Base-by-base conservation (phyloP, 2,113 vertebrate genomes). In the Erinaceus europaeus region DNA sequence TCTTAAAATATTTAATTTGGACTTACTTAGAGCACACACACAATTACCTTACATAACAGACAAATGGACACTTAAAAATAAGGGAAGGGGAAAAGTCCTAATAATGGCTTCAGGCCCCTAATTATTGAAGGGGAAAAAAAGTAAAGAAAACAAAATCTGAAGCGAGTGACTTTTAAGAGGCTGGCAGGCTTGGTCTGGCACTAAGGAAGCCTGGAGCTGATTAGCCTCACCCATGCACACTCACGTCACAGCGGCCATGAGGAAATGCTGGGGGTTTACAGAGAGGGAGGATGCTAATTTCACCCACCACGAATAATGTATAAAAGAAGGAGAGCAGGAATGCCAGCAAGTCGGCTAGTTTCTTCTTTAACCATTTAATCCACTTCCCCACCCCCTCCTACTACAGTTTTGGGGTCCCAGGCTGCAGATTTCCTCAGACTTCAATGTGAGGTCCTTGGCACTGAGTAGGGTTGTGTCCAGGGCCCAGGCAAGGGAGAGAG, bases 51-150 rank as follows among this genome's bases (percentile, higher is more conserved):
- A 79, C 7, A 69, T 69, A 84, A 76, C 3, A 94, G 69, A 67
- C 92, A 91, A 94, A 92, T 90, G 93, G 95, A 91, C 86, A 95
- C 86, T 52, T 50, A 90, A 92, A 86, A 93, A 91, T 73, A 77
- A 88, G 93, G 91, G 88, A 94, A 94, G 87, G 71, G 50, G n/a
- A 3, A 20, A 52, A 71, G 53, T 48, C 84, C 92, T 69, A 71
- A 96, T 89, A 96, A 94, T 92, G 94, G 95, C 92, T 96, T 87
- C 80, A 91, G 96, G 94, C 84, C 82, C 84, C 93, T 95, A 88
- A 94, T 96, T 96, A 96, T 84, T n/a, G 50, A 52, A 52, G 50
- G 50, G 14, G 9, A 90, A 86, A n/a, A 95, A 95, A 90, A 71
- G 67, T 32, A 88, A 90, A 72, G 53, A 68, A 84, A 82, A 80